Evolutionary conservation across 2,797 vertebrate genomes (phyloP).

Genomic region (Pangasius mekongensis): DNA sequence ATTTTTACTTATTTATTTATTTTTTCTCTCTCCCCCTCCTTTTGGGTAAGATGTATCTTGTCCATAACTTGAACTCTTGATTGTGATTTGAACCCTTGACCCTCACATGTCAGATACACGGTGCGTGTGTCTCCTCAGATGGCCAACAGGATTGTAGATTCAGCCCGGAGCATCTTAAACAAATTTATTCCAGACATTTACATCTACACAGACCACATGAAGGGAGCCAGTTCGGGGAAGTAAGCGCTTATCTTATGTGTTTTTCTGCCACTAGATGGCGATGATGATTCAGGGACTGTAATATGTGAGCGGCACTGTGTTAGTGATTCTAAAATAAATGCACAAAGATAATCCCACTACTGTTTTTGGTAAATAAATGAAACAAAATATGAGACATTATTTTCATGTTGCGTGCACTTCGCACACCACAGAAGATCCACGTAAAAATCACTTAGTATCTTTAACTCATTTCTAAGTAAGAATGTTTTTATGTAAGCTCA

Average conservation of each 20-base stretch:
- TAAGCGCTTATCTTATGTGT: conserved; percentile 70
- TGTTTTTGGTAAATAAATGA: not conserved
- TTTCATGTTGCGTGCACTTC: not conserved
- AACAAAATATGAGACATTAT: not conserved
- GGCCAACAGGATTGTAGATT: conserved; percentile 93
- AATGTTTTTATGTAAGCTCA: not conserved
- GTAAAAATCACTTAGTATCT: not conserved
- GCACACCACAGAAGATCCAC: not conserved
- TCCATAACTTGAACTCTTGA: too few relatives aligned
- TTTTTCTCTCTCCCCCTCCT: too few relatives aligned
- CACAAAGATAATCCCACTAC: not conserved
- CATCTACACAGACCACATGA: conserved; percentile 97
- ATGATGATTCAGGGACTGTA: not conserved
- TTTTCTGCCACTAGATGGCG: not conserved
- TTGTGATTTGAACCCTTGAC: conserved; percentile 63
- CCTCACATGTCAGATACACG: conserved; percentile 77
- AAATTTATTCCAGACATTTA: conserved; percentile 95
- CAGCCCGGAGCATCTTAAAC: conserved; percentile 89
- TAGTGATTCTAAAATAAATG: not conserved
- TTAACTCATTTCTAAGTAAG: not conserved
- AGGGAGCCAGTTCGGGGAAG: conserved; percentile 91
- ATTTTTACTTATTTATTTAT: not conserved
- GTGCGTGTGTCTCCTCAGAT: conserved; percentile 96
- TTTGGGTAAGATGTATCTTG: not conserved
- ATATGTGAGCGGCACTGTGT: too few relatives aligned